Conservation (phyloP, 1,140 invertebrate genomes). For the Papilio helenus region DNA sequence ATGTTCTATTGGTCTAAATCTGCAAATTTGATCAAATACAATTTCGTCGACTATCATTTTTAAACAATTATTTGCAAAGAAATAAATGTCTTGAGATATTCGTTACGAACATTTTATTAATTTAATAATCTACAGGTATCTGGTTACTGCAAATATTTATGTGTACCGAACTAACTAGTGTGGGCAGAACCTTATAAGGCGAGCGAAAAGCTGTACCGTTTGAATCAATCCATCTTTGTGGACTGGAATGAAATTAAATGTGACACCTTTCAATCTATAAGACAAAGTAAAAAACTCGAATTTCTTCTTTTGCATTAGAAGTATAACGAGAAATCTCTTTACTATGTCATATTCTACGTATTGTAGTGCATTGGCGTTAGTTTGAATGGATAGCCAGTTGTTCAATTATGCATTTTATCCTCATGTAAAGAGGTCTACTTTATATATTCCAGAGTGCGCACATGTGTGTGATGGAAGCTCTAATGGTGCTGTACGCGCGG, state of each 20-base stretch:
- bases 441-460: constrained; percentile 91
- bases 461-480: constrained; percentile 97
- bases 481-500: constrained; percentile 97
- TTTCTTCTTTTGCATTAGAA: too few relatives aligned
- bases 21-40: too few relatives aligned
- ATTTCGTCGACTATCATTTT: too few relatives aligned
- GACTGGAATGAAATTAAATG: neutral
- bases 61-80: too few relatives aligned
- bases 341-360: neutral
- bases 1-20: neutral
- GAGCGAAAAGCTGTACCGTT: constrained; percentile 18
- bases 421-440: neutral
- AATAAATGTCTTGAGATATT: neutral
- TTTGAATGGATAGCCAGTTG: neutral
- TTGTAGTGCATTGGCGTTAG: neutral
- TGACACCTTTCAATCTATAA: neutral
- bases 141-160: neutral
- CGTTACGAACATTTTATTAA: neutral
- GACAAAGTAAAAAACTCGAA: neutral
- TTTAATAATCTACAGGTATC: neutral
- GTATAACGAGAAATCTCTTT: too few relatives aligned
- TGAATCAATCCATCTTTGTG: constrained; percentile 3
- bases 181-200: constrained; percentile 15
- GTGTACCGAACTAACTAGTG: neutral
- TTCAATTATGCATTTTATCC: neutral